Evolutionary conservation across 2,888 invertebrate genomes (phyloP), one percentile per base, ranked within the genome.

Genomic region (Sepiola atlantica): DNA sequence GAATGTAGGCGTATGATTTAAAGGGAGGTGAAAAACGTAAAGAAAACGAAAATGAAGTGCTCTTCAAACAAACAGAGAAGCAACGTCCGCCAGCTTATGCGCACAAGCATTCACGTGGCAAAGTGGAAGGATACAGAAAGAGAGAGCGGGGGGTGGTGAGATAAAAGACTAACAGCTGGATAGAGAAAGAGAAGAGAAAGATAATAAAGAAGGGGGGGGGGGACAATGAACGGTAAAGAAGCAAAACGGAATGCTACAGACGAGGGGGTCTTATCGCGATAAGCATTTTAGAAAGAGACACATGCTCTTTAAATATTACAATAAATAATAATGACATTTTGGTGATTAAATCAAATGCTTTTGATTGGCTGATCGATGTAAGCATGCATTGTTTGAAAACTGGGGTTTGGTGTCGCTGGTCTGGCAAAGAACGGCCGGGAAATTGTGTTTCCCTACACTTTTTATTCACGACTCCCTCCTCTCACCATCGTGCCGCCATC

Each of bases 351-450:
- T 0, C 14, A 77, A 77, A 77, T 77, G 77, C n/a, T 3, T 77
- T 57, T 77, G 77, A 77, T 77, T 77, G 77, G 77, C 18, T 77
- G 77, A 77, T 77, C 77, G 77, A 77, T 32, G n/a, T n/a, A 77
- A n/a, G 77, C 32, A 77, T 77, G 77, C 77, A 77, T 77, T 77
- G 77, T 77, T 77, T 77, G 77, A n/a, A 77, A 77, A 77, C 77
- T 77, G 77, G 77, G 77, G 77, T 77, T n/a, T 77, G 77, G 77
- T 77, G 77, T 77, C 77, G 77, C 77, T 77, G 77, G 3, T n/a
- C 16, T 16, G 77, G 77, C 77, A 14, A 77, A 77, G 16, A n/a
- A 77, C 16, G 16, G n/a, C 32, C n/a, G 32, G 77, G 77, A 77
- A 45, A 45, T 8, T 45, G 2, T 77, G n/a, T 14, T 77, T 77